phyloP scores from a whole-genome alignment of 1,140 invertebrate genomes.

The Diuraphis noxia region DNA sequence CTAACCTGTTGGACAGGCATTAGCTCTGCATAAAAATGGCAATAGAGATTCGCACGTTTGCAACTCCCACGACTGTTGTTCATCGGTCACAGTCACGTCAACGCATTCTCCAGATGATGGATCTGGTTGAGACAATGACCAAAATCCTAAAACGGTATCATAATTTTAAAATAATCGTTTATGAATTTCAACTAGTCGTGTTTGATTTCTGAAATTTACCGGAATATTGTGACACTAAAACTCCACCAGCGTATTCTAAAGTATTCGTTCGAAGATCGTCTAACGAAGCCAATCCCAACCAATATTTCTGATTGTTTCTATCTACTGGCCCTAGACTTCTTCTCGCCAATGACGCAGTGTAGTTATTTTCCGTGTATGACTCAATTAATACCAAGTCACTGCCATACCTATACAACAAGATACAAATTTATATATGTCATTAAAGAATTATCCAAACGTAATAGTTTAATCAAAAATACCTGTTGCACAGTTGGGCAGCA shows the following conservation, averaged over 20 bases:
- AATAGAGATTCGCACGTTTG: constrained; percentile 90
- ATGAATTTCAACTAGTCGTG: not conserved
- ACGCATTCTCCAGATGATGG: constrained; percentile 86
- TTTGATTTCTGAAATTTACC: constrained; percentile 61
- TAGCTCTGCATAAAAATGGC: constrained; percentile 90
- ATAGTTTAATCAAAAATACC: constrained; percentile 65
- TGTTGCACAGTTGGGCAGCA: constrained; percentile 89
- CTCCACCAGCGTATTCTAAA: constrained; percentile 87
- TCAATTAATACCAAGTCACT: constrained; percentile 88
- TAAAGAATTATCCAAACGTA: not conserved
- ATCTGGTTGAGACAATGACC: constrained; percentile 85
- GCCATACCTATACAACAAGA: constrained; percentile 73
- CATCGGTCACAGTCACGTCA: constrained; percentile 73
- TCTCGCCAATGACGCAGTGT: constrained; percentile 77
- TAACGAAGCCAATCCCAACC: constrained; percentile 84
- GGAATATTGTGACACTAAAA: constrained; percentile 88
- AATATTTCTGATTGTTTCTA: constrained; percentile 72
- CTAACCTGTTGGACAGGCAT: constrained; percentile 85
- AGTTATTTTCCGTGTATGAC: constrained; percentile 87
- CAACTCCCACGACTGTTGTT: constrained; percentile 85
- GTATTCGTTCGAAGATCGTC: constrained; percentile 92
- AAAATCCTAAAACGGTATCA: constrained; percentile 70
- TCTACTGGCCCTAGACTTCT: constrained; percentile 63
- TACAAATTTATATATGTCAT: not conserved
- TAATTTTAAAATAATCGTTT: not conserved